Base-by-base conservation (phyloP, 1,140 invertebrate species). In the Heliconius nattereri region DNA sequence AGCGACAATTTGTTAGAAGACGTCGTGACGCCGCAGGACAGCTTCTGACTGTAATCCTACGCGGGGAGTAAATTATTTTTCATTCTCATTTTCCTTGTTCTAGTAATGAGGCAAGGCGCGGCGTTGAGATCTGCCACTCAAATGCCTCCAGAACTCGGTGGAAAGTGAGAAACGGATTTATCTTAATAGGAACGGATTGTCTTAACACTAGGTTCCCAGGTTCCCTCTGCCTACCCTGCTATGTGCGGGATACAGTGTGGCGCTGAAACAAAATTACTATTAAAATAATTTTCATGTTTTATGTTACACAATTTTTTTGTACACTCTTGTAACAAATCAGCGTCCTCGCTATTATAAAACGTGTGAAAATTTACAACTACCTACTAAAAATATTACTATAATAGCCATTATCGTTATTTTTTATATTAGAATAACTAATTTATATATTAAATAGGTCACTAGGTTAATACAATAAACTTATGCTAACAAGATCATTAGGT, bases 291-390 rank as follows among this genome's bases (percentile, higher is more conserved):
- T 45, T 45, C 40, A 16, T 45, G 40, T 45, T 16, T 45, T 45
- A 66, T 66, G 11, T 66, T 26, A 16, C 3, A 13, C 13, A 66
- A 66, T 66, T 29, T 66, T 11, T 66, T 66, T 66, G 26, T 13
- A 29, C 26, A 7, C 9, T 2, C 60, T 66, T 16, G 60, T 66
- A 66, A 66, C 60, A 66, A 13, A 66, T 29, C 11, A n/a, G 60
- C 13, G 60, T 23, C 60, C 60, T 66, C 26, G 60, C 60, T 29
- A 16, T 66, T 66, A 66, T 26, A 66, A 29, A 66, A 66, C 3
- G 26, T 66, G 60, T 66, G 60, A 66, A 66, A 66, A 66, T 66
- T 66, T 29, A 66, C 60, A 66, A 26, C 26, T 66, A 66, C 23
- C 60, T 29, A 66, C 60, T 66, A 66, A 66, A 66, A 6, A 29